phyloP scores from a whole-genome alignment of 2,888 invertebrate genomes.

The Odontothrips loti region DNA sequence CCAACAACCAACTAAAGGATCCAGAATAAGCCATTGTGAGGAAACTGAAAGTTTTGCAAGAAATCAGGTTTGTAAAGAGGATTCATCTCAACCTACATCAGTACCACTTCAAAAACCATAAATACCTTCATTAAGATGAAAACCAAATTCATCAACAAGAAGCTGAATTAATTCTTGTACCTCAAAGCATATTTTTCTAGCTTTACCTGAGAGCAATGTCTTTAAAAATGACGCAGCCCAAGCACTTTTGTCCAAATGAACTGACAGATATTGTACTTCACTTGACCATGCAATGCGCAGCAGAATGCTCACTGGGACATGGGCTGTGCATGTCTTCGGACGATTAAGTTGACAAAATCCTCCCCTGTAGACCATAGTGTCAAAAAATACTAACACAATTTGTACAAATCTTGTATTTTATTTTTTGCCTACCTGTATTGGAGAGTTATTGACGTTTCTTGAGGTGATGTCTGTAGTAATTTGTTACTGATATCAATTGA shows the following conservation, averaged over 20 bases:
- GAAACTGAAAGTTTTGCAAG: constrained; percentile 35
- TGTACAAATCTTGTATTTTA: not conserved
- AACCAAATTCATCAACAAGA: constrained; percentile 42
- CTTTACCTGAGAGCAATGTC: constrained; percentile 28
- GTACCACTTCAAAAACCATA: not conserved
- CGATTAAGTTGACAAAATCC: constrained; percentile 17
- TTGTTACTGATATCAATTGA: not conserved
- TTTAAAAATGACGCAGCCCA: constrained; percentile 10
- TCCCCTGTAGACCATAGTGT: not conserved
- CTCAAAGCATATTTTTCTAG: constrained; percentile 45
- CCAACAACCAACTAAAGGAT: constrained; percentile 48
- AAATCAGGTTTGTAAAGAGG: constrained; percentile 15
- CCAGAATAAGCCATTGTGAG: constrained; percentile 40
- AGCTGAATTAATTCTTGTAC: constrained; percentile 47
- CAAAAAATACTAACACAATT: not conserved
- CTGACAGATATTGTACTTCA: not conserved
- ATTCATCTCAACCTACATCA: not conserved
- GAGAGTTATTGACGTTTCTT: not conserved
- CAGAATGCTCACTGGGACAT: not conserved
- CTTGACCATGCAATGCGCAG: not conserved
- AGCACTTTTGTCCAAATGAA: not conserved
- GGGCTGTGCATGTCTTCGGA: not conserved
- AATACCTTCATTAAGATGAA: constrained; percentile 41
- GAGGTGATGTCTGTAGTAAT: not conserved
- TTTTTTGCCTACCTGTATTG: not conserved